Percentiles rank a stretch among this genome's conserved stretches.
Evolutionary conservation across 2,797 vertebrate species (phyloP).

Genomic region (Centropyge bicolor): DNA sequence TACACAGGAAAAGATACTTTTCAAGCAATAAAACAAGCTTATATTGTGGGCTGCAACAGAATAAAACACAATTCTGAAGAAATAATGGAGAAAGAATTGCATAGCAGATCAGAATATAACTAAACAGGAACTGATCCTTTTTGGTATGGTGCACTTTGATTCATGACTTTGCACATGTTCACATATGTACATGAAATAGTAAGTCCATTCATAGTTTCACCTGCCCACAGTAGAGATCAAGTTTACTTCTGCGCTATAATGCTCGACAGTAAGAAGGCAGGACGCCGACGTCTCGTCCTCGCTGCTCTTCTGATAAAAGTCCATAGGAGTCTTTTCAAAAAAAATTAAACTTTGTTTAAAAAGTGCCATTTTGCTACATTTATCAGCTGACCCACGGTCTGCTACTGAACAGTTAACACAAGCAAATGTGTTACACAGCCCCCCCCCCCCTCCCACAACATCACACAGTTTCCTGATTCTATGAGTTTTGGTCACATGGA

Average conservation of each 20-base stretch:
- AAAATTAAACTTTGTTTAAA: constrained; percentile 72
- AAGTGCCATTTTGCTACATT: constrained; percentile 98
- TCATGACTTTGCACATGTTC: constrained; percentile 86
- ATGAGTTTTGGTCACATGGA: constrained; percentile 87
- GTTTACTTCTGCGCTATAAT: constrained; percentile 76
- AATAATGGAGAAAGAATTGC: constrained; percentile 90
- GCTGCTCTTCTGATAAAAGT: constrained; percentile 65
- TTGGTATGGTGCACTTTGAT: constrained; percentile 91
- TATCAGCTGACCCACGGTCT: constrained; percentile 86
- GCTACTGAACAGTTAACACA: constrained; percentile 82
- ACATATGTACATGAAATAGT: constrained; percentile 90
- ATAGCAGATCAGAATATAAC: constrained; percentile 95
- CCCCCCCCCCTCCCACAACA: constrained; percentile 26
- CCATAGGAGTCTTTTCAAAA: constrained; percentile 78
- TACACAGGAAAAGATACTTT: constrained; percentile 87
- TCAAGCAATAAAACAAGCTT: constrained; percentile 91
- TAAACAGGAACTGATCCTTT: constrained; percentile 86
- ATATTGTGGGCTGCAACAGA: constrained; percentile 90
- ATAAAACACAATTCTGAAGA: constrained; percentile 81
- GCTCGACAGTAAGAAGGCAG: constrained; percentile 74
- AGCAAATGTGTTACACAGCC: constrained; percentile 75
- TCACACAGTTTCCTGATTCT: constrained; percentile 83
- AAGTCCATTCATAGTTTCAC: constrained; percentile 83
- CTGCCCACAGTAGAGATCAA: constrained; percentile 75
- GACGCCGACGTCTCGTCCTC: constrained; percentile 46